phyloP scores from a whole-genome alignment of 2,113 vertebrate species.

The Perca schrenkii region DNA sequence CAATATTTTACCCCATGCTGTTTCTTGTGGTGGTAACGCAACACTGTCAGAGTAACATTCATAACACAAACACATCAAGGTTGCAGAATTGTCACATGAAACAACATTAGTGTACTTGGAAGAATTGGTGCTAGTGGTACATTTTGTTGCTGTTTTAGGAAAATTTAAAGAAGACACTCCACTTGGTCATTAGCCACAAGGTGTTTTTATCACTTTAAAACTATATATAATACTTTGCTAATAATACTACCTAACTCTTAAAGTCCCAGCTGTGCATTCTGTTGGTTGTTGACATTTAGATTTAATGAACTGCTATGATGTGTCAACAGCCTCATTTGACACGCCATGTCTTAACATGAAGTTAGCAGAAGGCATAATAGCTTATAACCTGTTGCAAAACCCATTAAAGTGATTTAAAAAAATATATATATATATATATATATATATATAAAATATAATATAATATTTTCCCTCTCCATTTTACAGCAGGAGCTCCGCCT shows the following conservation, averaged over 20 bases:
- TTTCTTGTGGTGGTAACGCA: background rate
- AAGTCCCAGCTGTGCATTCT: background rate
- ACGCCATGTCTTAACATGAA: background rate
- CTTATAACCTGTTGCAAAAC: background rate
- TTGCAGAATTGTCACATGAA: too few relatives aligned
- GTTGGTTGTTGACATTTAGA: background rate
- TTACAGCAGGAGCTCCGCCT: slow-evolving; percentile 89
- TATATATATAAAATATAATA: too few relatives aligned
- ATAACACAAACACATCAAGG: too few relatives aligned
- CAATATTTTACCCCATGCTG: background rate
- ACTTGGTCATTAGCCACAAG: background rate
- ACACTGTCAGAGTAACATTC: too few relatives aligned
- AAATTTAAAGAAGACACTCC: background rate
- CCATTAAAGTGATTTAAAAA: background rate
- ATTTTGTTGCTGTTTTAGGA: background rate
- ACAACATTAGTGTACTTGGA: background rate
- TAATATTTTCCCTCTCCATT: slow-evolving; percentile 36
- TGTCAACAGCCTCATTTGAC: slow-evolving; percentile 3
- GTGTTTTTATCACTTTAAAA: background rate
- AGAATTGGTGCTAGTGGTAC: background rate
- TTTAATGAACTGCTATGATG: background rate
- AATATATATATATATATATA: background rate
- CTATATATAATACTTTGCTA: background rate
- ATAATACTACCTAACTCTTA: background rate
- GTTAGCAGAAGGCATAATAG: background rate